Evolutionary conservation across 1,140 invertebrate species (phyloP).

Genomic region (Theocolax elegans): DNA sequence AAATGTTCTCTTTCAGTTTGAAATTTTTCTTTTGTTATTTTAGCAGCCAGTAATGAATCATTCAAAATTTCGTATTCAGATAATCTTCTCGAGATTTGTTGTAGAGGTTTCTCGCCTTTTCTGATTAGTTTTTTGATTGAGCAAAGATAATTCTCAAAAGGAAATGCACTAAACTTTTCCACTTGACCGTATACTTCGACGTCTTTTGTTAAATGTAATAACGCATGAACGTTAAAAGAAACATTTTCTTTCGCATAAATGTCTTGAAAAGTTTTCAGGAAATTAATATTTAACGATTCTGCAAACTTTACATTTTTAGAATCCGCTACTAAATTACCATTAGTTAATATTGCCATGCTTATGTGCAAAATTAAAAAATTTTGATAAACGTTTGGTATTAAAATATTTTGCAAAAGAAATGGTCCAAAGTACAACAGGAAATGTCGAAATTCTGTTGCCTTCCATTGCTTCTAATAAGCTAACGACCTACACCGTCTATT

Average conservation of each 20-base stretch:
- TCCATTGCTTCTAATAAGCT: background rate
- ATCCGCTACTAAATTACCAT: background rate
- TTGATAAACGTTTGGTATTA: too few species aligned
- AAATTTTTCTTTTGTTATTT: background rate
- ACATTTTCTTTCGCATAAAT: slow-evolving; percentile 24
- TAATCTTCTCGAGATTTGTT: slow-evolving; percentile 8
- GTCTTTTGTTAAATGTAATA: slow-evolving; percentile 43
- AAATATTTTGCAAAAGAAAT: too few species aligned
- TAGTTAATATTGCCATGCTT: background rate
- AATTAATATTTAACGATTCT: slow-evolving; percentile 11
- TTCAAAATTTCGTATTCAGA: background rate
- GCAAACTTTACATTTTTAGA: background rate
- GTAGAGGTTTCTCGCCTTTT: background rate
- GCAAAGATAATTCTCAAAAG: slow-evolving; percentile 29
- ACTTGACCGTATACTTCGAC: slow-evolving; percentile 31
- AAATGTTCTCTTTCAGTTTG: background rate
- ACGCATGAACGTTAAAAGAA: slow-evolving; percentile 45
- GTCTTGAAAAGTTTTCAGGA: background rate
- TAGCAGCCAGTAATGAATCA: background rate
- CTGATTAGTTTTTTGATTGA: slow-evolving; percentile 23
- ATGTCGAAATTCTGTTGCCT: slow-evolving; percentile 11
- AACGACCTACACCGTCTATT: slow-evolving; percentile 7
- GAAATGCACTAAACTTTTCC: slow-evolving; percentile 27
- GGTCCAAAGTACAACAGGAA: background rate
- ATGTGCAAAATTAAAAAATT: background rate